Evolutionary conservation across 2,888 invertebrate species (phyloP).

Genomic region (Polia nebulosa): DNA sequence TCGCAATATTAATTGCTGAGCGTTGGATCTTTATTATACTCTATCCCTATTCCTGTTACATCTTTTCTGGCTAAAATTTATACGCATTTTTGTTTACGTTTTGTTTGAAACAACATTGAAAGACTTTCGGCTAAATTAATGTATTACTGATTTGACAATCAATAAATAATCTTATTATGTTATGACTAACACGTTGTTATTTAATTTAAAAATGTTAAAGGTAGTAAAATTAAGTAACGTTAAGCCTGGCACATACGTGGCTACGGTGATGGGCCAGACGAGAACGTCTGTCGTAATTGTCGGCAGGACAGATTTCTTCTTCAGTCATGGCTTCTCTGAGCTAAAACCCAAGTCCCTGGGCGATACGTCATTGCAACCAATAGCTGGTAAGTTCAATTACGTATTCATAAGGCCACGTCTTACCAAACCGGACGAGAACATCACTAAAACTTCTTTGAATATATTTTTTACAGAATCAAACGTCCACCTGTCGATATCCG

Average conservation of each 20-base stretch:
- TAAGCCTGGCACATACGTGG: constrained; percentile 50
- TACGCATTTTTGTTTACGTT: too few relatives aligned
- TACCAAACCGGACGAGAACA: not conserved
- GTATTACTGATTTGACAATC: too few relatives aligned
- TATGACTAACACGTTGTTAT: too few relatives aligned
- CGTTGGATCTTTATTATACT: too few relatives aligned
- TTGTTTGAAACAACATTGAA: too few relatives aligned
- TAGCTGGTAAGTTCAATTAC: constrained; percentile 54
- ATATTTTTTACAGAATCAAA: constrained; percentile 49
- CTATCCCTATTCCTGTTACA: too few relatives aligned
- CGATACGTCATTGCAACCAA: constrained; percentile 60
- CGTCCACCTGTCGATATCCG: constrained; percentile 55
- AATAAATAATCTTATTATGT: too few relatives aligned
- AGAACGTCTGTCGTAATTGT: constrained; percentile 49
- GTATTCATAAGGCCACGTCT: not conserved
- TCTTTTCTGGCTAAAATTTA: too few relatives aligned
- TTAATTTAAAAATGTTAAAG: constrained; percentile 34
- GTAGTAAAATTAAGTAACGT: constrained; percentile 46
- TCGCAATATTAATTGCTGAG: too few relatives aligned
- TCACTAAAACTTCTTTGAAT: not conserved
- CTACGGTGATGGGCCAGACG: constrained; percentile 36
- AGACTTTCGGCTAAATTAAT: too few relatives aligned
- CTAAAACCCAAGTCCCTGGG: constrained; percentile 43
- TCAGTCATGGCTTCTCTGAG: constrained; percentile 61
- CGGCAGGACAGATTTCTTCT: constrained; percentile 63